These are phyloP conservation scores for Ctenopoma multispine DNA, from an alignment of 2,797 vertebrate species.

Conservation along the genomic window DNA sequence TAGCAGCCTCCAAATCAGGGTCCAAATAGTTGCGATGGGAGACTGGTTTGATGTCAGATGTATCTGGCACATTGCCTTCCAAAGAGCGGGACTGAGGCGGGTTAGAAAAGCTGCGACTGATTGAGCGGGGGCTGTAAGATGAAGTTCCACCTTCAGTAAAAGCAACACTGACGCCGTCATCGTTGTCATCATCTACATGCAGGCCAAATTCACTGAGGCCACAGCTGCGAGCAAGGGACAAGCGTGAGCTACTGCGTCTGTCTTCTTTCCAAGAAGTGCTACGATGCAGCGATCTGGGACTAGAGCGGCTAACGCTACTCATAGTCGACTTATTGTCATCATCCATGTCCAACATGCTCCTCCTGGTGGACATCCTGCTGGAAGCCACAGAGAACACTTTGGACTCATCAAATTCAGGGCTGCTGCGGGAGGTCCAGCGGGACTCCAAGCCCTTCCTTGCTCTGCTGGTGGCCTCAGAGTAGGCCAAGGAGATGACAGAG, in stretches of 20 bases:
- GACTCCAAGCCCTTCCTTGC: slow-evolving; percentile 89
- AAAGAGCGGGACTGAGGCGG: slow-evolving; percentile 85
- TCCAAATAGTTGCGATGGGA: slow-evolving; percentile 92
- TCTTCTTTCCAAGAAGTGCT: slow-evolving; percentile 89
- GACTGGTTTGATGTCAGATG: slow-evolving; percentile 77
- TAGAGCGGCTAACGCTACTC: slow-evolving; percentile 85
- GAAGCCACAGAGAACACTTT: slow-evolving; percentile 85
- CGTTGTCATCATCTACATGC: slow-evolving; percentile 73
- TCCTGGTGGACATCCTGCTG: slow-evolving; percentile 86
- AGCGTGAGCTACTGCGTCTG: slow-evolving; percentile 79
- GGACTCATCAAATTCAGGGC: slow-evolving; percentile 89
- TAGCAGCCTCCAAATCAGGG: slow-evolving; percentile 95
- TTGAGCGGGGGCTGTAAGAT: slow-evolving; percentile 86
- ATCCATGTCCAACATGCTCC: slow-evolving; percentile 81
- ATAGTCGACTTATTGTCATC: slow-evolving; percentile 85
- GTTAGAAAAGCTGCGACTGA: slow-evolving; percentile 89
- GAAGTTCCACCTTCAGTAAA: slow-evolving; percentile 82
- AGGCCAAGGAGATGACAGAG: slow-evolving; percentile 87
- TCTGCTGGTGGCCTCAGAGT: slow-evolving; percentile 86
- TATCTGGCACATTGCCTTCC: slow-evolving; percentile 69
- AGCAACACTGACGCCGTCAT: slow-evolving; percentile 81
- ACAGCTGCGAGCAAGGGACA: slow-evolving; percentile 89
- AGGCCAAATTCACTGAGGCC: slow-evolving; percentile 88
- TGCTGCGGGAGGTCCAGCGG: slow-evolving; percentile 87
- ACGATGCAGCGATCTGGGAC: slow-evolving; percentile 82